Percentiles rank a stretch among this genome's conserved stretches.
phyloP scores from a whole-genome alignment of 1,140 invertebrate species.

The Trachelipus rathkii region DNA sequence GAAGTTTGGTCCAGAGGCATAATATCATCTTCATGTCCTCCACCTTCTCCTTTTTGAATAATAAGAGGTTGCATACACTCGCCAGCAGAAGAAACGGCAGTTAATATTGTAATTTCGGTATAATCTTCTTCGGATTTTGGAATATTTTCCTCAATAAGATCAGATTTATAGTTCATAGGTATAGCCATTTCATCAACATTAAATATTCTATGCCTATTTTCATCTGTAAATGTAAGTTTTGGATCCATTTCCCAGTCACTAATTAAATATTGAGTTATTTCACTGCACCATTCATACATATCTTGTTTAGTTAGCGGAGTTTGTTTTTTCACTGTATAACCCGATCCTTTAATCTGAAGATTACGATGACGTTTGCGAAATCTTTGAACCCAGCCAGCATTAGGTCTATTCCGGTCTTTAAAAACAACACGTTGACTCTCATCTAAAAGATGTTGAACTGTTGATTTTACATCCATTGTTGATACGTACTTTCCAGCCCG shows the following conservation, averaged over 20 bases:
- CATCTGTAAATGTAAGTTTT: neutral
- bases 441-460: neutral
- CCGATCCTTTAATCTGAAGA: neutral
- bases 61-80: neutral
- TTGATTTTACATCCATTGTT: conserved; percentile 1
- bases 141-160: neutral
- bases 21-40: neutral
- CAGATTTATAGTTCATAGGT: neutral
- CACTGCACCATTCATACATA: neutral
- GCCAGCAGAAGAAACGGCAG: neutral
- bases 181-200: neutral
- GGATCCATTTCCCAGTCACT: neutral
- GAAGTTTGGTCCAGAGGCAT: neutral
- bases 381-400: neutral
- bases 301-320: neutral
- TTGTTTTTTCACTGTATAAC: neutral
- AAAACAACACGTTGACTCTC: neutral
- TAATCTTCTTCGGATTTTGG: neutral
- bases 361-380: neutral
- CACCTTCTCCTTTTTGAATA: neutral
- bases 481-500: neutral
- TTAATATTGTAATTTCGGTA: neutral
- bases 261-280: neutral
- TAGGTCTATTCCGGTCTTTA: neutral
- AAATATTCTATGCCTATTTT: neutral